Evolutionary conservation across 2,888 invertebrate genomes (phyloP).

Genomic region (Athalia rosae): DNA sequence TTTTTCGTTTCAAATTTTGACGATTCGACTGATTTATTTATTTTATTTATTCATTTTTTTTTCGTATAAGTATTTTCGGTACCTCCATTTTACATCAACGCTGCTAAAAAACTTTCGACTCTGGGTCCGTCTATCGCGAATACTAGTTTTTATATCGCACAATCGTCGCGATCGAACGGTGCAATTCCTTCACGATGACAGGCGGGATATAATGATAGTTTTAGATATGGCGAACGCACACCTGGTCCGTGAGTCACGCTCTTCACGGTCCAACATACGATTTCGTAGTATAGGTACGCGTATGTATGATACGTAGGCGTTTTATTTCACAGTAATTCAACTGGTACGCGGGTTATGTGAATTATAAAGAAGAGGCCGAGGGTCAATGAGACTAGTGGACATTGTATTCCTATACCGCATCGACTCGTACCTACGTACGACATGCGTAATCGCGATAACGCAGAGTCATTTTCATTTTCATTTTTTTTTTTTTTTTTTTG

Average conservation of each 20-base stretch:
- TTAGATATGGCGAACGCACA: constrained; percentile 37
- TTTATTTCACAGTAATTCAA: neutral
- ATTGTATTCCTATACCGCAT: neutral
- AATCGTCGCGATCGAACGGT: too few relatives aligned
- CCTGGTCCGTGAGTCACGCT: constrained; percentile 40
- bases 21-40: too few relatives aligned
- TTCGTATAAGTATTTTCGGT: too few relatives aligned
- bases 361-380: constrained; percentile 20
- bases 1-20: too few relatives aligned
- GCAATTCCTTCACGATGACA: too few relatives aligned
- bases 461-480: constrained; percentile 42
- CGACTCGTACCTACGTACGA: neutral
- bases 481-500: constrained; percentile 20
- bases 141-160: too few relatives aligned
- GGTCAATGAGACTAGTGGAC: neutral
- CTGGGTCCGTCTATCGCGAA: too few relatives aligned
- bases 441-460: constrained; percentile 6
- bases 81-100: too few relatives aligned
- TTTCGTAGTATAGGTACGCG: neutral
- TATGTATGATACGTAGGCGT: neutral
- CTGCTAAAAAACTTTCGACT: too few relatives aligned
- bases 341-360: constrained; percentile 20
- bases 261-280: neutral
- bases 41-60: too few relatives aligned
- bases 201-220: constrained; percentile 27